Evolutionary conservation across 2,888 invertebrate species (phyloP), one percentile per base, ranked within the genome.

Genomic region (Nomada goodeniana): DNA sequence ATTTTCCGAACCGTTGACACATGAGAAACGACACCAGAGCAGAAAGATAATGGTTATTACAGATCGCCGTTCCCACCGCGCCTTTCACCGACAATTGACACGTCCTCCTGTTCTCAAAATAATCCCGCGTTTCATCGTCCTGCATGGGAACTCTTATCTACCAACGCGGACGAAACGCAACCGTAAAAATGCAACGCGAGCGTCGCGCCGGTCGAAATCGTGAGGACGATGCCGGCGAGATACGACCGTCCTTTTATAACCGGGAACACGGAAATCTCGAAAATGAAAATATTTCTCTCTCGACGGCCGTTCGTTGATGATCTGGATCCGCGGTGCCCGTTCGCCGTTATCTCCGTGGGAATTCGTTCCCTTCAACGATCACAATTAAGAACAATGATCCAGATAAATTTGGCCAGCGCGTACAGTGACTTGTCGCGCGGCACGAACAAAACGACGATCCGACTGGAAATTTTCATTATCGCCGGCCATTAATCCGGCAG

Each of bases 141-240:
- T 9, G 42, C 44, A 47, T 44, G 60, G 23, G 76, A 59, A 63
- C 47, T 59, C 29, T 29, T 5, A 9, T 44, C 47, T 53, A 18
- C 63, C 36, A 10, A 20, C 18, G 10, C 26, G 53, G 23, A 52
- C 50, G 10, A 42, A 55, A 50, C 36, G 42, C 50, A 57, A 53
- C 64, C 26, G 29, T 76, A 82, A 81, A 82, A 84, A 85, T 85
- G 82, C 85, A 61, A 42, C 60, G 77, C 83, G 71, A 72, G 78
- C 75, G 73, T 82, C 70, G 76, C 75, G 73, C 79, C 82, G 67
- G 76, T 67, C 59, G 71, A 63, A 77, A 84, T 86, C 88, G 88
- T 84, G 88, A 88, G 85, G 86, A 85, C 86, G 88, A 88, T 88
- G 74, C 10, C 57, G 23, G 44, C n/a, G 50, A 29, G 88, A 88